A percentile compares a stretch with the other conserved stretches of the same genome.
phyloP scores from a whole-genome alignment of 2,113 vertebrate genomes.

The Bungarus multicinctus region DNA sequence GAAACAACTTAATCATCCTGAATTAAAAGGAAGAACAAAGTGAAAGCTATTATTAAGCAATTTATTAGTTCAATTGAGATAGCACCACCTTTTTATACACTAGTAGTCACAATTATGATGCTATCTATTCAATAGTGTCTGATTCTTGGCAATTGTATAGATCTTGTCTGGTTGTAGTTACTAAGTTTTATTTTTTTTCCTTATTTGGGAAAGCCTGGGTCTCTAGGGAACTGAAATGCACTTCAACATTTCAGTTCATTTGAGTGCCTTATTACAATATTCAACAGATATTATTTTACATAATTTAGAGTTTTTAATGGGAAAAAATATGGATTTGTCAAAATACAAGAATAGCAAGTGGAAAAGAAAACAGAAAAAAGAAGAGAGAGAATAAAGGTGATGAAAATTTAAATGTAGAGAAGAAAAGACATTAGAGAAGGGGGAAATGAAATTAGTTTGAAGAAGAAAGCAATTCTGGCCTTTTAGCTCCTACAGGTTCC shows the following conservation, averaged over 20 bases:
- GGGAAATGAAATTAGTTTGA: neutral
- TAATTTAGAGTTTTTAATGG: conserved; percentile 61
- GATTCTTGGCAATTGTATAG: neutral
- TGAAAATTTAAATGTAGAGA: neutral
- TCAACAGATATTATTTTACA: conserved; percentile 58
- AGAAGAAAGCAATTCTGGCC: neutral
- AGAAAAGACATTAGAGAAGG: neutral
- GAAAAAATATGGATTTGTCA: conserved; percentile 21
- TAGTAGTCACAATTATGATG: conserved; percentile 24
- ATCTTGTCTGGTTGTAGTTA: conserved; percentile 20
- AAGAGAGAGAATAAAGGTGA: conserved; percentile 5
- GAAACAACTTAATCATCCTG: conserved; percentile 52
- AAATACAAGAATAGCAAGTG: neutral
- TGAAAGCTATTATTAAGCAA: conserved; percentile 73
- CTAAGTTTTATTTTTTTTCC: conserved; percentile 68
- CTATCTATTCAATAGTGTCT: neutral
- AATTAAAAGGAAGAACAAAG: conserved; percentile 40
- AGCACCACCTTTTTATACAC: conserved; percentile 57
- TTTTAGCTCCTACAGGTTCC: neutral
- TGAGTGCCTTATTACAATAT: conserved; percentile 45
- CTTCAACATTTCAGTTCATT: conserved; percentile 58
- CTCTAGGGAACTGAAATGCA: conserved; percentile 55
- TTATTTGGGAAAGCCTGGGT: conserved; percentile 65
- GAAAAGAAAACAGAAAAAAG: neutral
- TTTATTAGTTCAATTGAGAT: conserved; percentile 68